Evolutionary conservation across 2,888 invertebrate genomes (phyloP).

Genomic region (Ornithoptera priamus): DNA sequence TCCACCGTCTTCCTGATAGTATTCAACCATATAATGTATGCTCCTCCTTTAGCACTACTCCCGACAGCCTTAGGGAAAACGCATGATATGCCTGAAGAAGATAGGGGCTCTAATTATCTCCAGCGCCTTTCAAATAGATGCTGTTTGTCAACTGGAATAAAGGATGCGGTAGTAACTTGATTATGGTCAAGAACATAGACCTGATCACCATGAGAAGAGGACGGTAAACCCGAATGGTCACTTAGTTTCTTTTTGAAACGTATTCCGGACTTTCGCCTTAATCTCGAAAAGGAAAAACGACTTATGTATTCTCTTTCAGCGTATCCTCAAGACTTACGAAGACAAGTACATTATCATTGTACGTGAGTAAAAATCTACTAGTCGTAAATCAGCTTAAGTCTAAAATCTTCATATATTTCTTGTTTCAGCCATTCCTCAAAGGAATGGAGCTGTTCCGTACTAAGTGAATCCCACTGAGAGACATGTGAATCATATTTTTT

Average conservation of each 20-base stretch:
- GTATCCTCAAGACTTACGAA: conserved; percentile 16
- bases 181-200: too few relatives aligned
- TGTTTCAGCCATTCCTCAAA: conserved; percentile 11
- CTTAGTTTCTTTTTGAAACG: neutral
- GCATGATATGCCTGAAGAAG: too few relatives aligned
- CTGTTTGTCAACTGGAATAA: too few relatives aligned
- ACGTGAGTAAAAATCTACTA: conserved; percentile 28
- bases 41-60: too few relatives aligned
- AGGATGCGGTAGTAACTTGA: too few relatives aligned
- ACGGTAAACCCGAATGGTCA: neutral
- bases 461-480: neutral
- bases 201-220: too few relatives aligned
- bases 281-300: neutral
- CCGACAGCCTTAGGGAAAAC: too few relatives aligned
- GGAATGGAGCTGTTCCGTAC: conserved; percentile 3
- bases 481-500: neutral
- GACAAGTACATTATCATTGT: conserved; percentile 27
- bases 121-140: too few relatives aligned
- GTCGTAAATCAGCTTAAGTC: conserved; percentile 28
- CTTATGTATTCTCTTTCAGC: conserved; percentile 24
- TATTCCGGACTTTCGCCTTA: neutral
- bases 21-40: too few relatives aligned
- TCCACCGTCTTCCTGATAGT: too few relatives aligned
- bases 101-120: too few relatives aligned
- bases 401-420: conserved; percentile 23